phyloP scores from a whole-genome alignment of 2,113 vertebrate species.

The Puma concolor region DNA sequence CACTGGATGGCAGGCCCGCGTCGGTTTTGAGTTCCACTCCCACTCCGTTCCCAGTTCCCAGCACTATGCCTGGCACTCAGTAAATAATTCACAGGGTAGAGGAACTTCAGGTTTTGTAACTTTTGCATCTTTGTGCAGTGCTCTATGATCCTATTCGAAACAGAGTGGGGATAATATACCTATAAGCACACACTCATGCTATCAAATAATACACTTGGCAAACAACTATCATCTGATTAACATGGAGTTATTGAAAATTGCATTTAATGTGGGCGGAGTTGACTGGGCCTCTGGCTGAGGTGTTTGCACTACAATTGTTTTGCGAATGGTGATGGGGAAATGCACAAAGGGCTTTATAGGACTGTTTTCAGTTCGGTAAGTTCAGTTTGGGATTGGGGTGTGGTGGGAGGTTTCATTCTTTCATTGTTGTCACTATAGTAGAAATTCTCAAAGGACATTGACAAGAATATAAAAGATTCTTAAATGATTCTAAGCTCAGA shows the following conservation, averaged over 20 bases:
- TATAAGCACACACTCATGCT: not conserved
- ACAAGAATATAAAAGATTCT: not conserved
- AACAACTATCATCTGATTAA: constrained; percentile 6
- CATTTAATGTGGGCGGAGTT: not conserved
- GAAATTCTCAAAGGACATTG: not conserved
- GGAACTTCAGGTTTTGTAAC: not conserved
- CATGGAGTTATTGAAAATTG: constrained; percentile 3
- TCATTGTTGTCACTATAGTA: not conserved
- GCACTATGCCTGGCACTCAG: not conserved
- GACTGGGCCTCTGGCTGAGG: not conserved
- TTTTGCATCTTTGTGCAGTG: not conserved
- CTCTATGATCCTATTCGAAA: constrained; percentile 6
- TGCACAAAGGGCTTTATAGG: not conserved
- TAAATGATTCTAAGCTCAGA: not conserved
- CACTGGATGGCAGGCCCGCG: not conserved
- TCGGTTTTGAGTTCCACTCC: not conserved
- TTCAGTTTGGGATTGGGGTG: not conserved
- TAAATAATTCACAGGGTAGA: not conserved
- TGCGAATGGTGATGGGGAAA: not conserved
- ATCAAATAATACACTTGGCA: not conserved
- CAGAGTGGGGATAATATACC: not conserved
- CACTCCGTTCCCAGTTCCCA: not conserved
- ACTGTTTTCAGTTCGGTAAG: not conserved
- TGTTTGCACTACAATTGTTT: not conserved
- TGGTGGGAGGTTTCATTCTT: not conserved